Conservation (phyloP, 2,888 invertebrate species). For the Hypomecis atomaria region DNA sequence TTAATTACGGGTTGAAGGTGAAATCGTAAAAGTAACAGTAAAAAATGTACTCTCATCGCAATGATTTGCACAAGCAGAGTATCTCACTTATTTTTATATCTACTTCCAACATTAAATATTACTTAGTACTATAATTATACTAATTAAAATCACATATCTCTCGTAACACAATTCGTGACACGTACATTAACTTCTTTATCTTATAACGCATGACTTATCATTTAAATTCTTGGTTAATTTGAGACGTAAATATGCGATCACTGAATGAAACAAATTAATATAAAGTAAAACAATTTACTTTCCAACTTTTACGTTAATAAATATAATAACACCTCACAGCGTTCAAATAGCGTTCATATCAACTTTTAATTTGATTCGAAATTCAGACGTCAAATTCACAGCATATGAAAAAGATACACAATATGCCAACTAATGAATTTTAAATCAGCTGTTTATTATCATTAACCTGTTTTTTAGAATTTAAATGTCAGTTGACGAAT, state of each 20-base stretch:
- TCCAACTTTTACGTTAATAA: too few relatives aligned
- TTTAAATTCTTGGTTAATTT: constrained; percentile 27
- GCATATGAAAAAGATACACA: too few relatives aligned
- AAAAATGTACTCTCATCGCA: constrained; percentile 7
- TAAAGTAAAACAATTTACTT: too few relatives aligned
- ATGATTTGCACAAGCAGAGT: constrained; percentile 22
- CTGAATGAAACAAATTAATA: neutral
- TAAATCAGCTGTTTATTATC: neutral
- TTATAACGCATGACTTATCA: constrained; percentile 40
- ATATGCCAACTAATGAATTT: too few relatives aligned
- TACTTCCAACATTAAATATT: neutral
- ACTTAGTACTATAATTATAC: neutral
- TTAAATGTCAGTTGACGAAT: neutral
- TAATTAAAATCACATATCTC: constrained; percentile 15
- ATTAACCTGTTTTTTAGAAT: neutral
- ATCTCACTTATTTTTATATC: constrained; percentile 2
- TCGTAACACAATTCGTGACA: constrained; percentile 24
- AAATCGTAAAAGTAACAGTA: constrained; percentile 30
- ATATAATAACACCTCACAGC: too few relatives aligned
- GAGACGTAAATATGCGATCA: constrained; percentile 23
- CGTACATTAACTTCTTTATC: constrained; percentile 33
- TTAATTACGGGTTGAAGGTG: constrained; percentile 31
- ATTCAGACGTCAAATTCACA: too few relatives aligned
- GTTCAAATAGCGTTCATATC: too few relatives aligned
- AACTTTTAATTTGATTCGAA: too few relatives aligned